Conservation (phyloP, 2,797 vertebrate genomes). For the Merluccius polli region DNA sequence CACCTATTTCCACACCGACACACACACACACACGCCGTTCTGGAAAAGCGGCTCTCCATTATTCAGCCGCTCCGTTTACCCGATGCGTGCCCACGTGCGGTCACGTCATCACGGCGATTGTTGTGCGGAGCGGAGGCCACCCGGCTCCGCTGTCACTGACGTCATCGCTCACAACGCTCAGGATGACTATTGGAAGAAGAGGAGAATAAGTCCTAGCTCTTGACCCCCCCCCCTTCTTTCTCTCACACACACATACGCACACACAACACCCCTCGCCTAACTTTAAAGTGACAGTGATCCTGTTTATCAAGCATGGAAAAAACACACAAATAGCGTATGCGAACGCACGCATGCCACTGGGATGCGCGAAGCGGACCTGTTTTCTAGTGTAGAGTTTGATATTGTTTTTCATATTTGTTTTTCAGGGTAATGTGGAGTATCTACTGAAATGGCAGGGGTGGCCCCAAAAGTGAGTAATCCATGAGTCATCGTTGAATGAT, state of each 20-base stretch:
- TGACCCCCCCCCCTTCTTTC: neutral
- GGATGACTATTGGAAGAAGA: slow-evolving; percentile 48
- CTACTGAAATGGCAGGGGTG: slow-evolving; percentile 99
- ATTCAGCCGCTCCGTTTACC: slow-evolving; percentile 22
- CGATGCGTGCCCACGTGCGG: slow-evolving; percentile 46
- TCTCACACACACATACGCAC: no score
- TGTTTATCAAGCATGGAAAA: slow-evolving; percentile 14
- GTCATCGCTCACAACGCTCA: slow-evolving; percentile 59
- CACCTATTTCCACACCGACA: slow-evolving; percentile 61
- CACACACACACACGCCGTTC: slow-evolving; percentile 54
- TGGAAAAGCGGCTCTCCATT: slow-evolving; percentile 41
- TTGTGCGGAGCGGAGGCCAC: slow-evolving; percentile 48
- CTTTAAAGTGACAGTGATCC: slow-evolving; percentile 66
- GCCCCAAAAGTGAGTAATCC: slow-evolving; percentile 91
- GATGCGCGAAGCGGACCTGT: slow-evolving; percentile 3
- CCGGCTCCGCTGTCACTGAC: slow-evolving; percentile 61
- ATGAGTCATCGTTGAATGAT: slow-evolving; percentile 51
- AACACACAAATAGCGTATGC: neutral
- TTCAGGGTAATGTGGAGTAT: slow-evolving; percentile 95
- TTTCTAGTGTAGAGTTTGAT: slow-evolving; percentile 1
- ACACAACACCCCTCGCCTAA: slow-evolving; percentile 8
- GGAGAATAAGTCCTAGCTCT: slow-evolving; percentile 18
- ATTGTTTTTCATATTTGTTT: slow-evolving; percentile 20
- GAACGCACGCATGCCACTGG: neutral
- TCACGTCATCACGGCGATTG: slow-evolving; percentile 54